Conservation (phyloP, 1,140 invertebrate genomes). For the Drosophila mojavensis region DNA sequence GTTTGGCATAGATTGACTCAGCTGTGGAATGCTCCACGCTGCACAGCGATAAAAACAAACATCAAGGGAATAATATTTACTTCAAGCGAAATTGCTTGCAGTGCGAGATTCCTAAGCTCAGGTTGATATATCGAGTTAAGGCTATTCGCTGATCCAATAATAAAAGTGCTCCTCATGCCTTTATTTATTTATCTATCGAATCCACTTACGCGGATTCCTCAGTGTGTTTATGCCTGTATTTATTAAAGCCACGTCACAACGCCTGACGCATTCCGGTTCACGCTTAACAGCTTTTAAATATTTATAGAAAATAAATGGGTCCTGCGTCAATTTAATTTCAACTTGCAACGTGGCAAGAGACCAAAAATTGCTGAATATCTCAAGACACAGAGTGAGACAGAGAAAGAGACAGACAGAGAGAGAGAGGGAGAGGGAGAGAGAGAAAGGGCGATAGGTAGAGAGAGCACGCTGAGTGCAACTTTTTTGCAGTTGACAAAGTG, state of each 20-base stretch:
- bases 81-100: too few relatives aligned
- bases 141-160: too few relatives aligned
- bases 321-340: slow-evolving; percentile 69
- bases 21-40: not conserved
- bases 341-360: slow-evolving; percentile 49
- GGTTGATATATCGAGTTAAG: too few relatives aligned
- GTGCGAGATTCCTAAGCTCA: too few relatives aligned
- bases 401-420: too few relatives aligned
- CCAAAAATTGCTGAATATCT: slow-evolving; percentile 58
- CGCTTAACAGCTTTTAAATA: slow-evolving; percentile 42
- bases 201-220: too few relatives aligned
- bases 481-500: slow-evolving; percentile 78
- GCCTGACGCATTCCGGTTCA: slow-evolving; percentile 1
- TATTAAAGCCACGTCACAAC: not conserved
- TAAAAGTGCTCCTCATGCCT: not conserved
- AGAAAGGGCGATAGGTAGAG: not conserved
- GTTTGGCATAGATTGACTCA: not conserved
- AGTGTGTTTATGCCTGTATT: not conserved
- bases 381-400: slow-evolving; percentile 41
- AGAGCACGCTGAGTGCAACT: slow-evolving; percentile 1
- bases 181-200: not conserved
- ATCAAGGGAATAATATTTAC: too few relatives aligned
- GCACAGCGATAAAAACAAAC: too few relatives aligned
- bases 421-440: not conserved
- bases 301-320: slow-evolving; percentile 28